Evolutionary conservation across 2,113 vertebrate species (phyloP), one percentile per base, ranked within the genome.

Genomic region (Thamnophis sirtalis): DNA sequence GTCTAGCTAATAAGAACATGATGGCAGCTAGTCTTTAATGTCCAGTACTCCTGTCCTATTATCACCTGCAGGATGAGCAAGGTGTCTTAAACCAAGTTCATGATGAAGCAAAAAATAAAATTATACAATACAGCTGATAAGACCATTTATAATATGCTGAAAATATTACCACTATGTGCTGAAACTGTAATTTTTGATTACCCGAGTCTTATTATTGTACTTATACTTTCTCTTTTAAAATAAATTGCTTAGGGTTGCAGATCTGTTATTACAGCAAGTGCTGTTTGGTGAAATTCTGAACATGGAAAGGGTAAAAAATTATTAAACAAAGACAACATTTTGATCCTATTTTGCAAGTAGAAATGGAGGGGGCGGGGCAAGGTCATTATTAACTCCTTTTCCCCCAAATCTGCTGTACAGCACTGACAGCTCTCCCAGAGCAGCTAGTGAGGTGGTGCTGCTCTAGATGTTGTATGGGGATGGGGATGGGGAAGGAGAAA

Each of bases 1-100:
- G 96, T 91, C 93, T 94, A 92, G 54, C 93, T 97, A 93, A 96
- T 94, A 94, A 96, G 95, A 97, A 89, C 33, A 63, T 86, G 91
- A 92, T 84, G 94, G 95, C 96, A 96, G 95, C 86, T 90, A 94
- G 96, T 94, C 95, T 94, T 88, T 92, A 60, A 22, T 94, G 94
- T 85, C 92, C 90, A 90, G 90, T 55, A 93, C 84, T 5, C 58
- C 60, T 80, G 19, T 73, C 58, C 92, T 93, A 80, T 90, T 89
- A 91, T 93, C 22, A 48, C 88, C 85, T 4, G 7, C 53, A 73
- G 43, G 87, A 85, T 43, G 13, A 68, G 11, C 6, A 89, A 93
- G 55, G 88, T 56, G 5, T 95, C 9, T 22, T 88, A 91, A 26
- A 89, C 15, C 49, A 86, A 51, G 5, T 50, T 50, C 5, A 50